Conservation (phyloP, 2,888 invertebrate genomes). For the Polylopha cassiicola region DNA sequence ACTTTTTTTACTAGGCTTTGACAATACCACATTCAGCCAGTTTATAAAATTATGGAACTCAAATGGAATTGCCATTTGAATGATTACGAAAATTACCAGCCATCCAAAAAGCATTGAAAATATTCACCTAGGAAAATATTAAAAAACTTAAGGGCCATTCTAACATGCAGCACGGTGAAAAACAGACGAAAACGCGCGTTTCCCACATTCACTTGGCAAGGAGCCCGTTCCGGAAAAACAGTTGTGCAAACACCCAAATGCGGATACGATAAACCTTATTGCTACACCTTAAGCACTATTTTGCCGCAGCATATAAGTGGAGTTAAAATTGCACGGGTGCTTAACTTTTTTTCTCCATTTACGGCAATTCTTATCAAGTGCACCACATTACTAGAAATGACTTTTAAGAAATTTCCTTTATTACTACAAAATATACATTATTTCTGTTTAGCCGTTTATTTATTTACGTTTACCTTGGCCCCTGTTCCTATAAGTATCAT, state of each 20-base stretch:
- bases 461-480: too few species aligned
- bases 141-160: constrained; percentile 37
- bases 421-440: constrained; percentile 2
- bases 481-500: too few species aligned
- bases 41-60: too few species aligned
- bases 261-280: too few species aligned
- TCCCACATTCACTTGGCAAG: constrained; percentile 49
- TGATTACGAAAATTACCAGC: too few species aligned
- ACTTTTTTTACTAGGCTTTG: too few species aligned
- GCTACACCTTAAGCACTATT: too few species aligned
- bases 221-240: constrained; percentile 25
- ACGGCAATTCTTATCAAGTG: constrained; percentile 37
- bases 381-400: constrained; percentile 31
- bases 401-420: constrained; percentile 28
- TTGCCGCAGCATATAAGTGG: neutral
- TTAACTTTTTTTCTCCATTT: constrained; percentile 31
- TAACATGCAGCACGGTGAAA: constrained; percentile 46
- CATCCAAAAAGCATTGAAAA: constrained; percentile 20
- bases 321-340: constrained; percentile 23
- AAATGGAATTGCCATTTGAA: too few species aligned
- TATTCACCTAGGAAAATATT: constrained; percentile 13
- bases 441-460: neutral
- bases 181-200: constrained; percentile 53
- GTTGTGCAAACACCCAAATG: constrained; percentile 3
- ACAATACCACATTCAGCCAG: too few species aligned